Base-by-base conservation (phyloP, 2,888 invertebrate species). In the Embidobia sp. region DNA sequence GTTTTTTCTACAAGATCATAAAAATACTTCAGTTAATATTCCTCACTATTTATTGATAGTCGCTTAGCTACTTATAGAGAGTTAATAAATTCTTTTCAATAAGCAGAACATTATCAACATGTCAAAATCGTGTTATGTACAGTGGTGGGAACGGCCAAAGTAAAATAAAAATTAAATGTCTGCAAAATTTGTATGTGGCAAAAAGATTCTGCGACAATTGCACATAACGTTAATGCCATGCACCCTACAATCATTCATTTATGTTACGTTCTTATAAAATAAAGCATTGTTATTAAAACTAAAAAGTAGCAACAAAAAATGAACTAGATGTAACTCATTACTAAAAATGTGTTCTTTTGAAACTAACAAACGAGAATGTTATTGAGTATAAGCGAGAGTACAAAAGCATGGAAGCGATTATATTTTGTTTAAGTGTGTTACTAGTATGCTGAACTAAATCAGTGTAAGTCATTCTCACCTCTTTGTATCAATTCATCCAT, bases 1-100 rank as follows among this genome's bases (percentile, higher is more conserved):
- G 96, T 91, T 97, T 97, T 93, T 96, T 96, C 96, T 96, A 95
- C 88, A 93, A 92, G 91, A 22, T 10, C 6, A 51, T 33, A 51
- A 13, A 31, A 27, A n/a, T n/a, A n/a, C n/a, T n/a, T n/a, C n/a
- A n/a, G n/a, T n/a, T n/a, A n/a, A n/a, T n/a, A n/a, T n/a, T n/a
- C n/a, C n/a, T n/a, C n/a, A n/a, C n/a, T n/a, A n/a, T n/a, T n/a
- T n/a, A n/a, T n/a, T n/a, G n/a, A n/a, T 8, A 22, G 11, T 10
- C 0, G 10, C 40, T 69, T 69, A 69, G 49, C 69, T 49, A 29
- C 27, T 29, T n/a, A n/a, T n/a, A n/a, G 51, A 16, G 10, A 51
- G 69, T 69, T 69, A 69, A 69, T 51, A 35, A 59, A 59, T 33
- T 49, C 57, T 57, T 18, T 48, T 44, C 13, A 53, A 66, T 13